Evolutionary conservation across 2,888 invertebrate species (phyloP).

Genomic region (Tryphoninae sp.): DNA sequence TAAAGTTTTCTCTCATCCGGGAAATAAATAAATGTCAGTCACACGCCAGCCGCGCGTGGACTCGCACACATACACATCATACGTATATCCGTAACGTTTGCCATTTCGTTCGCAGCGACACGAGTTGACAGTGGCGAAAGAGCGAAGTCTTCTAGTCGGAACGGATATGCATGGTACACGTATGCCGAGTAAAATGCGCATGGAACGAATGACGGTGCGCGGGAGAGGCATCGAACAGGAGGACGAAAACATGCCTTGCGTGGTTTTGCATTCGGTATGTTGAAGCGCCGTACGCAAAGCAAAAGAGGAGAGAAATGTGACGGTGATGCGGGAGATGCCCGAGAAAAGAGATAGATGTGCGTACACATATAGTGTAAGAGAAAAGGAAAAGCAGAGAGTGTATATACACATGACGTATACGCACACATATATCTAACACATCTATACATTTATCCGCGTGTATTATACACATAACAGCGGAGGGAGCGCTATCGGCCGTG

Average conservation of each 20-base stretch:
- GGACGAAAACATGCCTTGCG: neutral
- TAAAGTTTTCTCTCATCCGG: constrained; percentile 38
- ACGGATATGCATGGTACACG: neutral
- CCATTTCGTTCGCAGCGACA: constrained; percentile 8
- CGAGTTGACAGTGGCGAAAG: neutral
- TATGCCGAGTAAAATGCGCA: neutral
- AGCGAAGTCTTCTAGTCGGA: neutral
- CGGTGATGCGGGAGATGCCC: neutral
- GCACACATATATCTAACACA: constrained; percentile 6
- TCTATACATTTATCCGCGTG: neutral
- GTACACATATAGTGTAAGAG: neutral
- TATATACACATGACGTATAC: constrained; percentile 11
- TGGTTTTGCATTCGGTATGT: neutral
- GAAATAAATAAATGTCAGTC: constrained; percentile 51
- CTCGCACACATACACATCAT: neutral
- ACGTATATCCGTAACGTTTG: constrained; percentile 5
- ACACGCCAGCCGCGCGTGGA: constrained; percentile 20
- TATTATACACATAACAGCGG: constrained; percentile 14
- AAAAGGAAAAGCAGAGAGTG: constrained; percentile 38
- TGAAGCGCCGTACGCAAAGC: neutral
- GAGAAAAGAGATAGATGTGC: neutral
- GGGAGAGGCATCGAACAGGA: neutral
- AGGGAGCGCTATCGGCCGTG: constrained; percentile 77
- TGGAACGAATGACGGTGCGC: constrained; percentile 11
- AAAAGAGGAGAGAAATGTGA: neutral